A percentile compares a stretch with the other conserved stretches of the same genome.
These are phyloP conservation scores for Bergia puertoricense DNA, from an alignment of 92 coral and sea anemone genomes.

Conservation along the genomic window DNA sequence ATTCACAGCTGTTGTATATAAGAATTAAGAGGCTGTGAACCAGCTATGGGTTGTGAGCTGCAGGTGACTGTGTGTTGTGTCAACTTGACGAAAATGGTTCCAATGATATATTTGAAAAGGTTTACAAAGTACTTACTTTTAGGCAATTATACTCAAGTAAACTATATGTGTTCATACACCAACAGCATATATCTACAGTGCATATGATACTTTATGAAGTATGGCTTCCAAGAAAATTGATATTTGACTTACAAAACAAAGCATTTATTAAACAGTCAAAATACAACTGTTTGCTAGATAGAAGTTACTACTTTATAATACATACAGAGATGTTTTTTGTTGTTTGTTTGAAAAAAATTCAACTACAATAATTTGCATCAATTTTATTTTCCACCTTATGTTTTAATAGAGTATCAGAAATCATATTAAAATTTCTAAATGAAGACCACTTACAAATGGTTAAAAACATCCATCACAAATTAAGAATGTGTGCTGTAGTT, in stretches of 20 bases:
- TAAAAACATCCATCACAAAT: constrained; percentile 21
- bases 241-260: not conserved
- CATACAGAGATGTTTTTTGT: constrained; percentile 25
- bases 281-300: not conserved
- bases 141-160: not conserved
- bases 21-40: constrained; percentile 19
- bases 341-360: constrained; percentile 18
- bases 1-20: constrained; percentile 20
- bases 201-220: not conserved
- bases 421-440: not conserved
- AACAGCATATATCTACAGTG: not conserved
- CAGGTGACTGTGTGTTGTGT: not conserved
- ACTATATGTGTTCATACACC: not conserved
- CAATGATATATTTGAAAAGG: not conserved
- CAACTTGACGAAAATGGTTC: constrained; percentile 10
- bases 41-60: constrained; percentile 10
- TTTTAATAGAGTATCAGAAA: constrained; percentile 11
- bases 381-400: constrained; percentile 28
- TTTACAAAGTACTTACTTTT: not conserved
- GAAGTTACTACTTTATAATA: constrained; percentile 13
- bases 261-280: constrained; percentile 2
- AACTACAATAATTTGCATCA: not conserved
- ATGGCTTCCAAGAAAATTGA: not conserved
- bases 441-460: not conserved
- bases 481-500: not conserved